Evolutionary conservation across 2,797 vertebrate species (phyloP).

Genomic region (Phoebastria nigripes): DNA sequence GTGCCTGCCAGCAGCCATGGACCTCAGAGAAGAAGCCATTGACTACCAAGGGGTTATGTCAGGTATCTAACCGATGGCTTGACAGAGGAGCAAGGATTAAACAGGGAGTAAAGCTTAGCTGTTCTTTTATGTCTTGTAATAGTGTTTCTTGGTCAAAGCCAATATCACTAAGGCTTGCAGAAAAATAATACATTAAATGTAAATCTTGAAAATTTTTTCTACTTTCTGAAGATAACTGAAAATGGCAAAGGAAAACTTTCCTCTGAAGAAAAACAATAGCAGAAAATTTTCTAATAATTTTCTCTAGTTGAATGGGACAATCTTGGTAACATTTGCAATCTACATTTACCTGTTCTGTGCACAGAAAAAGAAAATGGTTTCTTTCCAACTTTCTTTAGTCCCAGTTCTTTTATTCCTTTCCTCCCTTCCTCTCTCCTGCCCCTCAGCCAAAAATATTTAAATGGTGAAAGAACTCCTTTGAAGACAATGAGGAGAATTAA

Average conservation of each 20-base stretch:
- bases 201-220: not conserved
- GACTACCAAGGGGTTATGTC: not conserved
- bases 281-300: not conserved
- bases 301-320: not conserved
- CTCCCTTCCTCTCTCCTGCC: not conserved
- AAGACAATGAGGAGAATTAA: not conserved
- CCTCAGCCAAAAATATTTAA: not conserved
- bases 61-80: not conserved
- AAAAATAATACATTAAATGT: not conserved
- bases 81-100: not conserved
- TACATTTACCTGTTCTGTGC: not conserved
- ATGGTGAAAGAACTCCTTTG: not conserved
- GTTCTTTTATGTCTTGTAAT: not conserved
- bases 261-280: not conserved
- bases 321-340: not conserved
- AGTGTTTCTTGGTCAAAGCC: not conserved
- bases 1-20: not conserved
- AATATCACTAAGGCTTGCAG: not conserved
- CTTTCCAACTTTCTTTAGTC: not conserved
- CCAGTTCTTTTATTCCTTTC: not conserved
- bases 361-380: not conserved
- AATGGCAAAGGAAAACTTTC: not conserved
- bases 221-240: not conserved
- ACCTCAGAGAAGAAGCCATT: not conserved
- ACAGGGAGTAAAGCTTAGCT: not conserved